Evolutionary conservation across 2,888 invertebrate genomes (phyloP), one percentile per base, ranked within the genome.

Genomic region (Anoplius nigerrimus): DNA sequence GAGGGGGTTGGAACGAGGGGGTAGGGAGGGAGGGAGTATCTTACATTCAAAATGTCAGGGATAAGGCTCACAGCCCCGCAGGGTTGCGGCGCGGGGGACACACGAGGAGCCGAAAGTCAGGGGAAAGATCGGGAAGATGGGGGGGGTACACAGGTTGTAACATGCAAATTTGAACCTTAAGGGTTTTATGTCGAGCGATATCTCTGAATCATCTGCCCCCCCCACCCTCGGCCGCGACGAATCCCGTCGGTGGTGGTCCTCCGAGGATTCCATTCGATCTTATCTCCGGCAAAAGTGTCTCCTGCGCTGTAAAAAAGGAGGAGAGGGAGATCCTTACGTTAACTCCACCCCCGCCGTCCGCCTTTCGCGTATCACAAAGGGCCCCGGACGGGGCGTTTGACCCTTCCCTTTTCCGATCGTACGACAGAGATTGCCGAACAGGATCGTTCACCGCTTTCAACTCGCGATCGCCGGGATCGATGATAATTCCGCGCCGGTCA

Each of bases 121-220:
- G 57, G 64, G 75, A 72, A 75, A 68, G 78, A 72, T 73, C 72
- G 66, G 60, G 62, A 72, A 74, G 78, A 59, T 65, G 52, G 60
- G 74, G n/a, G n/a, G 66, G 79, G 82, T 76, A 76, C 82, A 76
- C 74, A 80, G 81, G 86, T 86, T 86, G 87, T 87, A 87, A 87
- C 86, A 88, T 88, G 87, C 87, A 88, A 87, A 87, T 88, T 87
- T 86, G 84, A 87, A 87, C 87, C 87, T 87, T 86, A 86, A 86
- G 84, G 87, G 85, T 88, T 87, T 88, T 88, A 88, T 88, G 87
- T 87, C 86, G 82, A 76, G 82, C 84, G 86, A 87, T 88, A 88
- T 88, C 87, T 84, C 81, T 77, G 87, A 85, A 87, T 86, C 86
- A 86, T 86, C 83, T 84, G 79, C 81, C 81, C 81, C 81, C 81